These are phyloP conservation scores for Bradypodion ventrale DNA, from an alignment of 2,797 vertebrate genomes.

Conservation along the genomic window DNA sequence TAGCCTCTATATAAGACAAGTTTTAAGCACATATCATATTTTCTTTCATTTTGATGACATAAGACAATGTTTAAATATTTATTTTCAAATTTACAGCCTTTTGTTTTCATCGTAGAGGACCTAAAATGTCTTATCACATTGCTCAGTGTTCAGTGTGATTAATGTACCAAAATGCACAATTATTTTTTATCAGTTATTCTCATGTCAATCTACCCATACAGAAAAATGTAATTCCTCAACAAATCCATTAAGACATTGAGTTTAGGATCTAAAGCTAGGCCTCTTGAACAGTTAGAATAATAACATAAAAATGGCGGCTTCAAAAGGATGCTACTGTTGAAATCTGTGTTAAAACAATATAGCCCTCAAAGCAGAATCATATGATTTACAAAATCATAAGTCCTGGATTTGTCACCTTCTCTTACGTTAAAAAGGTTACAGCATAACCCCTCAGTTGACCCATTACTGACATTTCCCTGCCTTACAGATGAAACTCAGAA, in stretches of 20 bases:
- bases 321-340: neutral
- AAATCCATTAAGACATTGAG: constrained; percentile 40
- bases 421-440: neutral
- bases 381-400: neutral
- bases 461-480: neutral
- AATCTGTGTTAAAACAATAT: neutral
- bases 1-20: too few species aligned
- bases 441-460: neutral
- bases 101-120: too few species aligned
- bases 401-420: neutral
- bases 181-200: too few species aligned
- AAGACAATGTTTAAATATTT: too few species aligned
- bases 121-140: too few species aligned
- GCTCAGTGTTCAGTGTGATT: too few species aligned
- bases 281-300: neutral
- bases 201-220: too few species aligned
- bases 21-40: too few species aligned
- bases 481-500: too few species aligned
- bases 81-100: too few species aligned
- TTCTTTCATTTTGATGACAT: too few species aligned
- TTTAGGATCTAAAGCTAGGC: constrained; percentile 33
- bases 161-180: too few species aligned
- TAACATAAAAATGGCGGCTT: neutral
- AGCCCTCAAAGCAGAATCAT: neutral
- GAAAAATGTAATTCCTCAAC: constrained; percentile 29